Conservation (phyloP, 2,888 invertebrate species). For the Apamea monoglypha region DNA sequence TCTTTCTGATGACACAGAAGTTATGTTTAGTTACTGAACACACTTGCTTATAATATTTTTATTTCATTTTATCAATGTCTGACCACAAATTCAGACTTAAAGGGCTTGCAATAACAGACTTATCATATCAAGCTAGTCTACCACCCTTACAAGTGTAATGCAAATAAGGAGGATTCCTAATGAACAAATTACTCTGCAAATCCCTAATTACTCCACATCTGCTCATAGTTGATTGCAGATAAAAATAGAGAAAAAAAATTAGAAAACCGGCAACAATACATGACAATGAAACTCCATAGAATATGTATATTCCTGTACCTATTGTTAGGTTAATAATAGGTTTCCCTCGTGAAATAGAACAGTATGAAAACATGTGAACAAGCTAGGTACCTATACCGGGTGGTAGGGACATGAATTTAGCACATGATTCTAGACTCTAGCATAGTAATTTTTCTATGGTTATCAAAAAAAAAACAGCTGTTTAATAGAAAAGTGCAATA, state of each 20-base stretch:
- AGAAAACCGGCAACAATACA: background rate
- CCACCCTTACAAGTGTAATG: background rate
- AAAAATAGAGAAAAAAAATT: background rate
- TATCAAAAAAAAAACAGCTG: background rate
- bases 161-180: background rate
- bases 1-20: background rate
- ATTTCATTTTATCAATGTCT: background rate
- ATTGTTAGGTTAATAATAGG: constrained; percentile 2
- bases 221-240: background rate
- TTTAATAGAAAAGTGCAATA: too few relatives aligned
- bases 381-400: background rate
- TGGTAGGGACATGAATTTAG: background rate
- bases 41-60: too few relatives aligned
- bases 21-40: background rate
- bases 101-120: background rate
- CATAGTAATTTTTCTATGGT: background rate
- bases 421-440: background rate
- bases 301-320: constrained; percentile 5
- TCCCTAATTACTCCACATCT: background rate
- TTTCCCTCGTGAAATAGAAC: background rate
- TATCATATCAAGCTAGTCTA: background rate
- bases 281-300: background rate
- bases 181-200: background rate
- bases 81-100: background rate
- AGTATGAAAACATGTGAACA: background rate